phyloP scores from a whole-genome alignment of 1,140 invertebrate species.

The Trichogramma pretiosum region DNA sequence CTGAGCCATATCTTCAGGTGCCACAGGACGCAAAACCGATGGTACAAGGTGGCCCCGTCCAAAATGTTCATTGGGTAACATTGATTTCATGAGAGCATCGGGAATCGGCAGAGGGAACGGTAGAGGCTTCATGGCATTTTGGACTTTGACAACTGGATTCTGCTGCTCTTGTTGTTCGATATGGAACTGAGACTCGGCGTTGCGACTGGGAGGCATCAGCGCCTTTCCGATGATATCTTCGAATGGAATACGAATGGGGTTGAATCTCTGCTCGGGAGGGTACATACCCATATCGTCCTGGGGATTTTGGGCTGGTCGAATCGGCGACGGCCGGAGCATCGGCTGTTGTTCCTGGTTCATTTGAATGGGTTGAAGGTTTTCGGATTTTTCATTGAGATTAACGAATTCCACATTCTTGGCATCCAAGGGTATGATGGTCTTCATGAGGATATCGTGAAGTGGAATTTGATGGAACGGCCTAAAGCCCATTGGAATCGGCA shows the following conservation, averaged over 20 bases:
- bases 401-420: slow-evolving; percentile 5
- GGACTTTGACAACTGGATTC: slow-evolving; percentile 5
- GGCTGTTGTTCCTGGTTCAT: not conserved
- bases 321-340: no score
- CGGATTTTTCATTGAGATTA: not conserved
- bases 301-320: no score
- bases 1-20: no score
- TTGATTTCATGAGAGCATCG: slow-evolving; percentile 9
- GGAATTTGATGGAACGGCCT: slow-evolving; percentile 10
- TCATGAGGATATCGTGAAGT: slow-evolving; percentile 11
- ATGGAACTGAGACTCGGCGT: not conserved
- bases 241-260: slow-evolving; percentile 9
- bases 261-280: not conserved
- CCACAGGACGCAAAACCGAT: no score
- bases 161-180: not conserved
- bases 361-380: not conserved
- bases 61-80: not conserved
- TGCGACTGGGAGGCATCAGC: not conserved
- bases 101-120: not conserved
- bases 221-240: slow-evolving; percentile 11
- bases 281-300: no score
- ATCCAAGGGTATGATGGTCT: slow-evolving; percentile 1
- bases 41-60: not conserved
- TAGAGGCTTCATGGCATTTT: slow-evolving; percentile 1
- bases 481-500: slow-evolving; percentile 3